Evolutionary conservation across 2,888 invertebrate species (phyloP), one percentile per base, ranked within the genome.

Genomic region (Dasysyrphus tricinctus): DNA sequence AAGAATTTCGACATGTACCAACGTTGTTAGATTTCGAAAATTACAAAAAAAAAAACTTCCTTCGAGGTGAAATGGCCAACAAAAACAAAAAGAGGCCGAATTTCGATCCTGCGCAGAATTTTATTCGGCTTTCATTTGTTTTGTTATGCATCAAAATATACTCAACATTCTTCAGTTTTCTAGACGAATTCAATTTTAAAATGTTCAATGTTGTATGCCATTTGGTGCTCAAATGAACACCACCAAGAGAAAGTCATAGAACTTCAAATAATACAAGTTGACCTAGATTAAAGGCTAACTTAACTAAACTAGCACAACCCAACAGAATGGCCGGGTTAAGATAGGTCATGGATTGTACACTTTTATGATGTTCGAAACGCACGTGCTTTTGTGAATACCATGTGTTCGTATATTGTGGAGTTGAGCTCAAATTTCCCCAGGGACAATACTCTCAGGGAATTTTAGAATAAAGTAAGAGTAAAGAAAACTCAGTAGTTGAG

Each of bases 261-360:
- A 49, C 37, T 24, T 74, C 67, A 70, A 51, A 44, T 42, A 73
- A 56, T 37, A n/a, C 1, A 42, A 63, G 61, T 54, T 80, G 76
- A 85, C 72, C 80, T 56, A 77, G 56, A 69, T 80, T 39, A 49
- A 63, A 47, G 29, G 44, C 51, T 44, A 67, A 73, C 54, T 72
- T 76, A 47, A 37, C 16, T 57, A 16, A 57, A 72, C 65, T 80
- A 24, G 47, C 29, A 39, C 72, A 73, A 67, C 44, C 47, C 16
- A 44, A 56, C 44, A 70, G 57, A 63, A 24, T 47, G 61, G 49
- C 42, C 44, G 44, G 16, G 59, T 80, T 85, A 61, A 57, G 74
- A 54, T 86, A 86, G 85, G 85, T 78, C 85, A 86, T 70, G 81
- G 75, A 63, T 77, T 74, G 56, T 16, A 8, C n/a, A n/a, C 16